Evolutionary conservation across 2,797 vertebrate species (phyloP), one percentile per base, ranked within the genome.

Genomic region (Falco cherrug): DNA sequence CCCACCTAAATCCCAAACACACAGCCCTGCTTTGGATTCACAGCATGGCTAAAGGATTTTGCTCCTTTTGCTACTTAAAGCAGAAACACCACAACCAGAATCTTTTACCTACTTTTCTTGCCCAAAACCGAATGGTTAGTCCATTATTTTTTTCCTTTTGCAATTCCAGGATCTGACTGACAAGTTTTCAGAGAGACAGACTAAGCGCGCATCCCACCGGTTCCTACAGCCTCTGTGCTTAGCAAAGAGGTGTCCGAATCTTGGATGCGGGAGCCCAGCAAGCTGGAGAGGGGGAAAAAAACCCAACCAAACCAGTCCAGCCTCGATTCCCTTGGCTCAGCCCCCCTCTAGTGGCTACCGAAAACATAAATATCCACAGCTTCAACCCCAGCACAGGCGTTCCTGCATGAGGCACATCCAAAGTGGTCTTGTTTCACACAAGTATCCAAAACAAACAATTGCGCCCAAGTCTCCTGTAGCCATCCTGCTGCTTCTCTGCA

Each of bases 261-360:
- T 53, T 26, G 63, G 61, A 70, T 7, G 24, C 18, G 3, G 12
- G 25, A 90, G 39, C 31, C 20, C 53, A n/a, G 29, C 84, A 86
- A 76, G 13, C 15, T 16, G 37, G 13, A 13, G 12, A 11, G 9
- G 17, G 6, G 18, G 17, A 4, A 18, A 19, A 19, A 33, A 56
- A 50, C 17, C 45, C 45, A 45, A 43, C 45, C 60, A 63, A 43
- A 7, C 9, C 9, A 3, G 5, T 6, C 50, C 47, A 53, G 13
- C 2, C 11, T 28, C 9, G 51, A 79, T 93, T 94, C 77, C 41
- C 83, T 77, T 90, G 89, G 67, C 60, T 90, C 86, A 47, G 63
- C 28, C 84, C 64, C 97, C 97, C 97, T 97, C 97, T 97, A 82
- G 97, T 84, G 97, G 95, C 54, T 80, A 48, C 76, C 24, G 63